Percentiles rank a stretch among this genome's conserved stretches.
Conservation (phyloP, 1,140 invertebrate genomes). For the Batillaria attramentaria region DNA sequence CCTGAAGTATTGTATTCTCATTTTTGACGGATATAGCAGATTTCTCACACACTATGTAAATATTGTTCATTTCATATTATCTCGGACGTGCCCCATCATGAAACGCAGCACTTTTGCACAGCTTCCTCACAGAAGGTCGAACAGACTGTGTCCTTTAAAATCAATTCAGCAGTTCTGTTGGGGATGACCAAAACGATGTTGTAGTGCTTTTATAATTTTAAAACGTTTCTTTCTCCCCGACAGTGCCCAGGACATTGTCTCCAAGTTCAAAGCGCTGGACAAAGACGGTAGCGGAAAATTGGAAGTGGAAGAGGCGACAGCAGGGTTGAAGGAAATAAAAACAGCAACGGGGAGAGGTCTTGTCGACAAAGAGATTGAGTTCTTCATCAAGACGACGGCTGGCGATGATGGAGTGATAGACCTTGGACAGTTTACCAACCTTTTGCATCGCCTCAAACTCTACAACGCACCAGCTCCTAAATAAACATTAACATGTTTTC, state of each 20-base stretch:
- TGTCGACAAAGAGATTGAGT: constrained; percentile 64
- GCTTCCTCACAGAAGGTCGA: background rate
- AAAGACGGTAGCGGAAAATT: constrained; percentile 62
- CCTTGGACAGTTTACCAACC: constrained; percentile 61
- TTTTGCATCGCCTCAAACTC: constrained; percentile 61
- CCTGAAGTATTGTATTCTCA: too few relatives aligned
- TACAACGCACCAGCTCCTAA: constrained; percentile 60
- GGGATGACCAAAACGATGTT: too few relatives aligned
- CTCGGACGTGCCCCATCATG: background rate
- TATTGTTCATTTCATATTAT: too few relatives aligned
- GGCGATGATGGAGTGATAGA: constrained; percentile 61
- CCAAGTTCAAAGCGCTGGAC: constrained; percentile 63
- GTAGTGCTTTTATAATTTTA: too few relatives aligned
- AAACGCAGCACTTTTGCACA: background rate
- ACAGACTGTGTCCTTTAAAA: too few relatives aligned
- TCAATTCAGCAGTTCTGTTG: too few relatives aligned
- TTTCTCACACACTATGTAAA: too few relatives aligned
- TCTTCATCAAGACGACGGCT: constrained; percentile 62
- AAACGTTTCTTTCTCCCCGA: constrained; percentile 28
- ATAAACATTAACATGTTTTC: constrained; percentile 13
- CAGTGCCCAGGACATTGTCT: constrained; percentile 60
- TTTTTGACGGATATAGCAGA: too few relatives aligned
- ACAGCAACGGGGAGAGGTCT: constrained; percentile 62
- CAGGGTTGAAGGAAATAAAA: constrained; percentile 59
- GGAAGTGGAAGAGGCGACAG: constrained; percentile 56